Evolutionary conservation across 2,113 vertebrate genomes (phyloP), one percentile per base, ranked within the genome.

Genomic region (Tichodroma muraria): DNA sequence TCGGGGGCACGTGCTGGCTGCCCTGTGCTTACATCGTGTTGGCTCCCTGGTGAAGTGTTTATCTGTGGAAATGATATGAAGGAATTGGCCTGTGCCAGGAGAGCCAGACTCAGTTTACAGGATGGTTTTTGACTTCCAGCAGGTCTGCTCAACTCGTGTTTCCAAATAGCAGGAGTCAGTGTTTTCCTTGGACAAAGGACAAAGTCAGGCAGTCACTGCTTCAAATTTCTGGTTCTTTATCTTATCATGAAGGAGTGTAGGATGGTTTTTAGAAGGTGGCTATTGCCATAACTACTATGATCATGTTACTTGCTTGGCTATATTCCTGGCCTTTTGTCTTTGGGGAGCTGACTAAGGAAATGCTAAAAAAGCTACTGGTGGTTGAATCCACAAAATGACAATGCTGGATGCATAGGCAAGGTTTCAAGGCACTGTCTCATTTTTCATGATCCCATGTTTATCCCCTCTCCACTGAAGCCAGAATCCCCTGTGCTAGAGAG

Each of bases 121-220:
- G 35, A 16, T 40, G 24, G 13, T 54, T 95, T 95, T 92, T 20
- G 44, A 20, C 57, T 85, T 94, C 15, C 44, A 88, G 57, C 3
- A 18, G 66, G 24, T 54, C 70, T 85, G 56, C 75, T 63, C 6
- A 5, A 37, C 65, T 95, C 3, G 0, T 85, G 59, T 88, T 96
- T 91, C 87, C 66, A 72, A 79, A 45, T 27, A 61, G 54, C 63
- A 60, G 64, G 54, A 93, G 47, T 42, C 66, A 57, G 19, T 90
- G 81, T 93, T 97, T 96, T 80, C 56, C 47, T 86, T 94, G 95
- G 93, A 82, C 76, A 85, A 75, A 88, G 66, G 69, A 93, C 88
- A 82, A 6, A 57, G 56, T 56, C 65, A 68, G 24, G 56, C 57
- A 79, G 49, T 57, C 75, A 24, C 31, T 88, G 56, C 53, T 94